Conservation (phyloP, 1,140 invertebrate species). For the Monomorium pharaonis region DNA sequence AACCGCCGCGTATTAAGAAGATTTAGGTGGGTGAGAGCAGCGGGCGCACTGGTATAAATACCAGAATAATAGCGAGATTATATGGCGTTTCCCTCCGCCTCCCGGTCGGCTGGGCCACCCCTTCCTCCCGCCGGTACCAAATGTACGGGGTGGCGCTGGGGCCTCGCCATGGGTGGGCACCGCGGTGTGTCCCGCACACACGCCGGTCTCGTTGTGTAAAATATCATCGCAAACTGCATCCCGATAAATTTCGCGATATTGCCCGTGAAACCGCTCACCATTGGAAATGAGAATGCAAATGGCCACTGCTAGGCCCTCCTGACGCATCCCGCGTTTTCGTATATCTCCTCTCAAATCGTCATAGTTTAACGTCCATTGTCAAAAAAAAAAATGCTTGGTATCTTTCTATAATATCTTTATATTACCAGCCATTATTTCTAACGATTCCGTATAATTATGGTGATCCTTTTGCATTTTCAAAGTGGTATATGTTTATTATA, state of each 20-base stretch:
- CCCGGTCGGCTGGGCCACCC: constrained; percentile 28
- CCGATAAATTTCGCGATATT: constrained; percentile 82
- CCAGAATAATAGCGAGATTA: constrained; percentile 82
- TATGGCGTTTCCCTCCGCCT: constrained; percentile 68
- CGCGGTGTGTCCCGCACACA: constrained; percentile 55
- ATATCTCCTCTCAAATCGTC: not conserved
- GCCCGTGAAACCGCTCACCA: constrained; percentile 75
- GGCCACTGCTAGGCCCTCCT: not conserved
- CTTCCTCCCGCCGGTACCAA: constrained; percentile 64
- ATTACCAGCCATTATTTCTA: not conserved
- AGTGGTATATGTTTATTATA: not conserved
- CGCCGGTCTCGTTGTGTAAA: constrained; percentile 74
- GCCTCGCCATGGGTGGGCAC: constrained; percentile 80
- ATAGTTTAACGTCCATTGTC: not conserved
- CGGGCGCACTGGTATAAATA: constrained; percentile 78
- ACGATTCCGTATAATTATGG: not conserved
- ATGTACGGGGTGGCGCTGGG: constrained; percentile 79
- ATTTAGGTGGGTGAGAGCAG: constrained; percentile 78
- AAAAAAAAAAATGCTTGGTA: not conserved
- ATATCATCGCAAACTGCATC: constrained; percentile 81
- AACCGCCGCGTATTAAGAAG: constrained; percentile 81
- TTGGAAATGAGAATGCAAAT: constrained; percentile 80
- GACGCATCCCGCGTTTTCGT: not conserved
- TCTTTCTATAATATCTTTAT: not conserved
- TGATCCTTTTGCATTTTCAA: not conserved